Evolutionary conservation across 2,113 vertebrate genomes (phyloP).

Genomic region (Motacilla tschutschensis): DNA sequence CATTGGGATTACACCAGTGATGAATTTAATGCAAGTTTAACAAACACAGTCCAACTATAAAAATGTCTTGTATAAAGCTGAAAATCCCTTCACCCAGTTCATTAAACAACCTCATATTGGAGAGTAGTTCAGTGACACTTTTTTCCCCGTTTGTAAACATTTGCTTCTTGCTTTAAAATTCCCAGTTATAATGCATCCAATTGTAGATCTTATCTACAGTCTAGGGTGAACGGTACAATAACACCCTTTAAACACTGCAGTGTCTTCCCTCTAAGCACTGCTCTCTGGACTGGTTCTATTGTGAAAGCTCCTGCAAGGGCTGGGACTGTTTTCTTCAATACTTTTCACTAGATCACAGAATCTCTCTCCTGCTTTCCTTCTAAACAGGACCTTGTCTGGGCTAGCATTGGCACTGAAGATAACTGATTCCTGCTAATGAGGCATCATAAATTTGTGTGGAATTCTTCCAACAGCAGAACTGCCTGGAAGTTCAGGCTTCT

Average conservation of each 20-base stretch:
- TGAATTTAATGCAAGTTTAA: slow-evolving; percentile 6
- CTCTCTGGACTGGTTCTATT: background rate
- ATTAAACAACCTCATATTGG: background rate
- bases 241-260: background rate
- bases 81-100: background rate
- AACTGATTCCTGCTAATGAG: background rate
- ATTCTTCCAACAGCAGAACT: background rate
- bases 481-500: background rate
- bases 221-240: background rate
- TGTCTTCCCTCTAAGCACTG: background rate
- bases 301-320: background rate
- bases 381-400: background rate
- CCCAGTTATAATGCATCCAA: background rate
- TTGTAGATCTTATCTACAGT: background rate
- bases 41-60: background rate
- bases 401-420: background rate
- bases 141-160: background rate
- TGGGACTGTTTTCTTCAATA: background rate
- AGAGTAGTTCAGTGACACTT: background rate
- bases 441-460: background rate
- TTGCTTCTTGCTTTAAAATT: background rate
- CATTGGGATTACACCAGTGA: background rate
- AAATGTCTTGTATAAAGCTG: background rate
- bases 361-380: background rate
- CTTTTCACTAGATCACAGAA: background rate